phyloP scores from a whole-genome alignment of 2,797 vertebrate species.

The Pelochelys cantorii region DNA sequence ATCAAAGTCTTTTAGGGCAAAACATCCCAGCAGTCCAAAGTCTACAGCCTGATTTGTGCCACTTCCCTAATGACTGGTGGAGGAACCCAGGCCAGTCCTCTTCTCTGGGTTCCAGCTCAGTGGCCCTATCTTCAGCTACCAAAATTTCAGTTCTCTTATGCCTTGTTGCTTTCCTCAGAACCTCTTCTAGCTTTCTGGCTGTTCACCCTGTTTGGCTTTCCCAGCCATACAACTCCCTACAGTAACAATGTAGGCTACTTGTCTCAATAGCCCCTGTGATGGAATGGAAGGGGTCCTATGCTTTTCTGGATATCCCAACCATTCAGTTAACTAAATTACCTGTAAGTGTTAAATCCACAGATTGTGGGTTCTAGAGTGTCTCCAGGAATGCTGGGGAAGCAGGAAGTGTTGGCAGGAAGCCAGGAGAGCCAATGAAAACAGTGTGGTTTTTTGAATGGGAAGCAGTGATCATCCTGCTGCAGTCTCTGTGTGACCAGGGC shows the following conservation, averaged over 20 bases:
- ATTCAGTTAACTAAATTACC: too few species aligned
- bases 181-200: background rate
- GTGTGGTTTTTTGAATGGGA: too few species aligned
- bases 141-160: background rate
- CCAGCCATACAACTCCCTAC: background rate
- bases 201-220: background rate
- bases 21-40: background rate
- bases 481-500: too few species aligned
- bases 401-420: too few species aligned
- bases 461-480: too few species aligned
- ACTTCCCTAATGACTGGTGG: background rate
- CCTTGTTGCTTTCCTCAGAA: background rate
- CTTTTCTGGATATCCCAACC: too few species aligned
- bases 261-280: background rate
- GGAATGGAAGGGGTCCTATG: too few species aligned
- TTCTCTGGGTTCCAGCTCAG: background rate
- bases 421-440: too few species aligned
- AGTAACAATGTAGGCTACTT: background rate
- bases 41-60: background rate
- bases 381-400: too few species aligned
- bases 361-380: too few species aligned
- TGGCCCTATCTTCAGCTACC: background rate
- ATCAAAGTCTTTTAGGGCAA: background rate
- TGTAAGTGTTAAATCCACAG: too few species aligned
- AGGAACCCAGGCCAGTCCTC: background rate